Evolutionary conservation across 37 sponge, comb jelly and placozoan genomes (phyloP), one percentile per base, ranked within the genome.

Genomic region (Beroe ovata): DNA sequence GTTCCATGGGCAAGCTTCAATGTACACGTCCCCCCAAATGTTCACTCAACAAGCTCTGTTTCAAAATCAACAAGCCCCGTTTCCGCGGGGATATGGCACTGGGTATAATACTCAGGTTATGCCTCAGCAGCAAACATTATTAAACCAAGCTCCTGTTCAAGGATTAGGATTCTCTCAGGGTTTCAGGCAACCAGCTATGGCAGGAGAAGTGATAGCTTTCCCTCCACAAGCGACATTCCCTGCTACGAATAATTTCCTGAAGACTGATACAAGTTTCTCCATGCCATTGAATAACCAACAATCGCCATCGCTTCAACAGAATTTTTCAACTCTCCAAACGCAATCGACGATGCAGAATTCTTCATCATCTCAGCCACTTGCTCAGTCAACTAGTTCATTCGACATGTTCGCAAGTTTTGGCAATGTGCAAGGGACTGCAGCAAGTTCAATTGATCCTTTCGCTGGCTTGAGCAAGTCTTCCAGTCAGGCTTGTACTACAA

Each of bases 81-180:
- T 77, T 77, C 54, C 14, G 4, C 71, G 35, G 71, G 35, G 69
- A 2, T 66, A 29, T 66, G 69, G 35, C 34, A 1, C 69, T 66
- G 69, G 69, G 8, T 29, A 29, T 66, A n/a, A n/a, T n/a, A 34
- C 69, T 6, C 69, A 47, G 11, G 11, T 11, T 16, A 16, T 47
- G 54, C 54, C 54, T 11, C 54, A 47, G 11, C 54, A 47, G 54
- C 54, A 47, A 47, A 11, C 54, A 47, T 47, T 47, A 16, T 47
- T 47, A 6, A 47, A 47, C 54, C 54, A 47, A 47, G 11, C 11
- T 47, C 54, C 54, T 47, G 54, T 6, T 47, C 11, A 47, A 16
- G 54, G 54, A 16, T 11, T 11, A 16, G 54, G 54, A 47, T 11
- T 47, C 32, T 34, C 29, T 33, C 69, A 66, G 34, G 69, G 69